Evolutionary conservation across 92 coral and sea anemone genomes (phyloP).

Genomic region (Desmophyllum pertusum): DNA sequence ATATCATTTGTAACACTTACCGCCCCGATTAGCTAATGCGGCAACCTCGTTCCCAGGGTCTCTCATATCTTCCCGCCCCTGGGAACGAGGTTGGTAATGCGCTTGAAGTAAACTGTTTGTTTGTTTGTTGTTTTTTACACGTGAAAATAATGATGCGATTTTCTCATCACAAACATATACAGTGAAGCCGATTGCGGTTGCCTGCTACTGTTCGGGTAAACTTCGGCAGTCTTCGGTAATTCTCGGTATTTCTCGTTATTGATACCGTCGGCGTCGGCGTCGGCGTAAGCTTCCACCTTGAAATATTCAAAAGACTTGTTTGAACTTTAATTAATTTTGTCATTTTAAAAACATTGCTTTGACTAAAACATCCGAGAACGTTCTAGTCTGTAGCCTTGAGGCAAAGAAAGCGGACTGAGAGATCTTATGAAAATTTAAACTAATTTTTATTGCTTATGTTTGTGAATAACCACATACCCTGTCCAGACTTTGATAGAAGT

Average conservation of each 20-base stretch:
- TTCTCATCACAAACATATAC: background rate
- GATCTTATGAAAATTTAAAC: background rate
- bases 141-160: background rate
- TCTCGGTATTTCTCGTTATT: background rate
- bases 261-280: background rate
- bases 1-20: no score
- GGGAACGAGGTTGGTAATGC: no score
- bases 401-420: conserved; percentile 5
- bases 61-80: no score
- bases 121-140: no score
- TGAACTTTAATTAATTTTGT: conserved; percentile 17
- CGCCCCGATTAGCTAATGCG: no score
- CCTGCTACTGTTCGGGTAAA: background rate
- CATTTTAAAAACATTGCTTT: conserved; percentile 11
- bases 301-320: background rate
- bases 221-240: background rate
- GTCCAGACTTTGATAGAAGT: background rate
- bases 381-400: conserved; percentile 1
- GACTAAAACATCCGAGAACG: background rate
- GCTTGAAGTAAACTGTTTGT: no score
- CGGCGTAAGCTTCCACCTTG: background rate
- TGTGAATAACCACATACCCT: background rate
- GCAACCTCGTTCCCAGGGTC: no score
- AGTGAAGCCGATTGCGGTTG: background rate
- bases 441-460: background rate